Base-by-base conservation (phyloP, 2,797 vertebrate species). In the Erpetoichthys calabaricus region DNA sequence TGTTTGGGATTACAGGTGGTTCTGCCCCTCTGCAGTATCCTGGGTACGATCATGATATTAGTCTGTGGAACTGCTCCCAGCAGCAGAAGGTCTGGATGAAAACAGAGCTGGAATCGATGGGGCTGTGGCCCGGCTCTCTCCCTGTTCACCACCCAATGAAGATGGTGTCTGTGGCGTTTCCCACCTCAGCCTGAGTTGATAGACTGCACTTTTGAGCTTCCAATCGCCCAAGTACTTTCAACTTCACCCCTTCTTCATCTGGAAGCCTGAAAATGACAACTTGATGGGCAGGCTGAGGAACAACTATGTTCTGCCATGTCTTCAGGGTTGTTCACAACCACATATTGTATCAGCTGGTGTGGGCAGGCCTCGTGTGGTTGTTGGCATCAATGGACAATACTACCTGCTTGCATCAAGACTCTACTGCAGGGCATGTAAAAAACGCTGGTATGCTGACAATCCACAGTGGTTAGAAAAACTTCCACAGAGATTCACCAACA, bases 111-210 rank as follows among this genome's bases (percentile, higher is more conserved):
- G 45, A 59, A 47, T 52, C 54, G 51, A 56, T 62, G 4, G 6
- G 57, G 43, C 52, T 59, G 47, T 59, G 56, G 60, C 57, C 57
- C 57, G 57, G 57, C 43, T 56, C 45, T 42, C 6, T 4, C 41
- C 56, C 62, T 44, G 51, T 57, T 54, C 45, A 6, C 4, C 42
- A 60, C 50, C 45, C 47, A 52, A 44, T n/a, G 8, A 63, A 63
- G 6, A 2, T 41, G 6, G 47, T 63, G 47, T 63, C 59, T 63
- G 59, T 63, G 59, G 59, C 55, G 56, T 57, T 45, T 47, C 53
- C 59, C 59, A 53, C 59, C 59, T 9, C 62, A 63, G 7, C 58
- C 62, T 3, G 51, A 63, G 43, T 44, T 60, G n/a, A 56, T 64
- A 57, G 59, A 47, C 25, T 57, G 47, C 47, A 57, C 25, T 25